Base-by-base conservation (phyloP, 2,888 invertebrate species). In the Oxyteleia sp. region DNA sequence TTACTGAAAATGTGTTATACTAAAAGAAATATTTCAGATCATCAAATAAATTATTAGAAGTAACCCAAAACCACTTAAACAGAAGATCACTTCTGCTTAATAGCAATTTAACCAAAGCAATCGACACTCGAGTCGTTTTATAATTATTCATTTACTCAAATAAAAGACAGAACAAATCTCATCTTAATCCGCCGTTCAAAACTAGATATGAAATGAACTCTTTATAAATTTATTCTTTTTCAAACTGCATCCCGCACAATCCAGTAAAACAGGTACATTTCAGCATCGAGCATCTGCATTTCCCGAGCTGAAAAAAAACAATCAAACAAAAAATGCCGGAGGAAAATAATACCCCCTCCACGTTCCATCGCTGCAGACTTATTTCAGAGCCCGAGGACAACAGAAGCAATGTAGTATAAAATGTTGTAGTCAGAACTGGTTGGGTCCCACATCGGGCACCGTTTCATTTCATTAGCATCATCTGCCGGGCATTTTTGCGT, bases 361-460 rank as follows among this genome's bases (percentile, higher is more conserved):
- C 26, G 20, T 47, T 4, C 32, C 32, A 32, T 38, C 53, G 16
- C 20, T 47, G 2, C 23, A 15, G 45, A 26, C 69, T 78, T 55
- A 63, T 71, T 71, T 71, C 38, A 57, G 26, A 29, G 20, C 68
- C 49, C 20, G 49, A 71, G 81, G 55, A 71, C 69, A 68, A 81
- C 75, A 75, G 61, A 61, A 81, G 74, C 59, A 59, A 20, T 51
- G 59, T 41, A 16, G 72, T 38, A 68, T 74, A 68, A 80, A 80
- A 80, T 66, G 66, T 71, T 72, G 49, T 49, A 38, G 53, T 63
- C 75, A 81, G 69, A 81, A 74, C 81, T 81, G 81, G 81, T 81
- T 74, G 61, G 26, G 53, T 75, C 71, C 59, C 41, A 57, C 74
- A 69, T 83, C 79, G 57, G 45, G 53, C 57, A 49, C 57, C 51